Evolutionary conservation across 2,113 vertebrate genomes (phyloP).

Genomic region (Platycercus adscitus): DNA sequence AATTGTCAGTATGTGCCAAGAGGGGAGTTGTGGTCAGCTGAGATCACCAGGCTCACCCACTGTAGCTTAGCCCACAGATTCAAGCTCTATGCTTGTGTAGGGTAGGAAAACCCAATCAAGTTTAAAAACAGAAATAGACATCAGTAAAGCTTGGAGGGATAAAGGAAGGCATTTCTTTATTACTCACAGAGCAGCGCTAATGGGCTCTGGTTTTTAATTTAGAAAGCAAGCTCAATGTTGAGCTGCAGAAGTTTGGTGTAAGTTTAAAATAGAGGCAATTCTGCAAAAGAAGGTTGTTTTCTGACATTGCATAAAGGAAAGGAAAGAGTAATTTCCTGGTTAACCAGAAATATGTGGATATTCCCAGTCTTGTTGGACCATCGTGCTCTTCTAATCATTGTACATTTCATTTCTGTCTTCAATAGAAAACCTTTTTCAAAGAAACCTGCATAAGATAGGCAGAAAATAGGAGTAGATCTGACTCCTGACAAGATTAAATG

Average conservation of each 20-base stretch:
- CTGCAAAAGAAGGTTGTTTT: not conserved
- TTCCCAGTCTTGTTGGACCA: not conserved
- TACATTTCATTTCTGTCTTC: not conserved
- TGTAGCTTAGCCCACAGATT: not conserved
- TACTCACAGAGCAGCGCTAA: not conserved
- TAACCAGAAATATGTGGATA: not conserved
- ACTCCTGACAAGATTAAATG: not conserved
- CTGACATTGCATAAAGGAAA: not conserved
- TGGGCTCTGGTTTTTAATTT: not conserved
- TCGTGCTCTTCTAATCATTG: not conserved
- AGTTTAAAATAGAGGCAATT: slow-evolving; percentile 1
- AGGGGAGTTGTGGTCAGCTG: not conserved
- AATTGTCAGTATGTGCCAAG: not conserved
- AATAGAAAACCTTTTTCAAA: not conserved
- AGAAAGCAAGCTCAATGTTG: not conserved
- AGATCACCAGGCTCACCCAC: not conserved
- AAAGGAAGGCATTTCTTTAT: not conserved
- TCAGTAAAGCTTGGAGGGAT: not conserved
- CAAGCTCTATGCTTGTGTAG: not conserved
- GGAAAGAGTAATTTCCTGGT: not conserved
- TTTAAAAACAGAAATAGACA: not conserved
- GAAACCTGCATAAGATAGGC: not conserved
- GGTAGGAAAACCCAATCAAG: not conserved
- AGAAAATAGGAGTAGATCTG: not conserved
- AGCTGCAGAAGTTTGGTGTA: not conserved